Base-by-base conservation (phyloP, 2,797 vertebrate species). In the Holocentrus rufus region DNA sequence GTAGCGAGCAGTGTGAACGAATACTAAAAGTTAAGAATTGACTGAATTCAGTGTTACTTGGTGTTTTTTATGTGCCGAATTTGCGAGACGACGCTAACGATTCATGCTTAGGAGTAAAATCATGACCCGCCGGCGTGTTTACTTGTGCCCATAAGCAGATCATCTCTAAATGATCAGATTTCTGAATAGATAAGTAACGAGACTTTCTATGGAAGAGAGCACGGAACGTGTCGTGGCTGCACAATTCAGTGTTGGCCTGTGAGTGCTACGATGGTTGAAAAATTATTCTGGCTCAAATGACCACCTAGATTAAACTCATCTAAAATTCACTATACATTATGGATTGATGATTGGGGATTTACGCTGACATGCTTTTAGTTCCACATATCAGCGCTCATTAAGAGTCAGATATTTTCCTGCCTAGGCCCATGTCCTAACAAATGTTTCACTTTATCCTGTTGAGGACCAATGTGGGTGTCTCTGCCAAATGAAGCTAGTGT, bases 251-350 rank as follows among this genome's bases (percentile, higher is more conserved):
- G 74, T 52, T 52, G 72, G 52, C 69, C 72, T 69, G 44, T 57
- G 72, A 72, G 55, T 55, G 61, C 64, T 79, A 52, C 39, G 23
- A 20, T 3, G 44, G 13, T 47, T 59, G 72, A 27, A 76, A 65
- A 82, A 64, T 34, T 36, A 67, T 22, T 23, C 46, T 58, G 34
- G 23, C 27, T 31, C 22, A 18, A 61, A 31, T 49, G 57, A 58
- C 81, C 39, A 58, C 49, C 17, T 49, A 47, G 22, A 15, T 54
- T 42, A 54, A 47, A 53, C 61, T 58, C 25, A 47, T 49, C 46
- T 20, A 52, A 20, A 76, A 59, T 18, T 53, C 9, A 36, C 27
- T 54, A 14, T 64, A 18, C 49, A 15, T 39, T 11, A 9, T 14
- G 1, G 31, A 34, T 34, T 34, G 31, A 34, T 34, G 31, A 34